Base-by-base conservation (phyloP, 2,797 vertebrate genomes). In the Chrosomus eos region DNA sequence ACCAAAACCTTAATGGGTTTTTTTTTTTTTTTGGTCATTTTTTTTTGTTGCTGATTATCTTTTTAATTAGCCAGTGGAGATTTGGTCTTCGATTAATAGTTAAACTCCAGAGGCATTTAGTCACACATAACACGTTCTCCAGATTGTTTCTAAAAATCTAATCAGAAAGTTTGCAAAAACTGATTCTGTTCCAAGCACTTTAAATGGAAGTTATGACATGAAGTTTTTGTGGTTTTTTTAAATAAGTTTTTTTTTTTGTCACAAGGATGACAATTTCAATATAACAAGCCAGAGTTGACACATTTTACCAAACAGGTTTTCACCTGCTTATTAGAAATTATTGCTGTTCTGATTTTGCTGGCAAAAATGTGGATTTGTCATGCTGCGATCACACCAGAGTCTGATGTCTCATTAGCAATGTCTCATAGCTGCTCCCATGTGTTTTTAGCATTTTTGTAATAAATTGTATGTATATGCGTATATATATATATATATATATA, bases 1-100 rank as follows among this genome's bases (percentile, higher is more conserved):
- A 55, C 62, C 21, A 23, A 64, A 82, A 43, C 33, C 71, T 23
- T 66, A 81, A 78, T 68, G 3, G 48, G 67, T 2, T 66, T 81
- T 64, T 64, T 64, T 64, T 64, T 64, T 9, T 58, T 9, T 21
- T 51, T 75, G 23, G 45, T 40, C 51, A 5, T 76, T 26, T 77
- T 83, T 76, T n/a, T 77, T 67, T 81, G 84, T 38, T 72, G n/a
- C 62, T 83, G 87, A 88, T 84, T 84, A 83, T 83, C 71, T 84
- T 80, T 87, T 81, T 86, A 66, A 88, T 88, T 67, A 81, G 86
- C 4, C 31, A 28, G 28, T 78, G 23, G 28, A 81, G 81, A 81
- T 80, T 84, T 84, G 55, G 28, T 38, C 36, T 83, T 71, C 9
- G 51, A 81, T 74, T 58, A 80, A 62, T 48, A 53, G 58, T 33